Evolutionary conservation across 1,140 invertebrate genomes (phyloP).

Genomic region (Aphidius gifuensis): DNA sequence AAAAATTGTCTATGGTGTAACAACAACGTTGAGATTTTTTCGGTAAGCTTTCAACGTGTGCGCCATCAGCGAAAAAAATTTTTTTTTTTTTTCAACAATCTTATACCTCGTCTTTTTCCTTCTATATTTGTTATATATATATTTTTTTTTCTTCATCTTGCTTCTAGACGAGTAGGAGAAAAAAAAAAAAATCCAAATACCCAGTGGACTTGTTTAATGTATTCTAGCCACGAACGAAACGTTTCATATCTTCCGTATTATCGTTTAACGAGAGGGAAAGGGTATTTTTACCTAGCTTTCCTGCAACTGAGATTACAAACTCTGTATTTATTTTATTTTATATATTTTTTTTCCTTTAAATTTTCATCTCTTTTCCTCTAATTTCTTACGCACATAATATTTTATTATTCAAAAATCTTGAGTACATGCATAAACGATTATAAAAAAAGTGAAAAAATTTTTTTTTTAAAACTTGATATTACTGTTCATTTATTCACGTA

Average conservation of each 20-base stretch:
- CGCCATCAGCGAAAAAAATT: conserved; percentile 4
- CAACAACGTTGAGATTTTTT: conserved; percentile 20
- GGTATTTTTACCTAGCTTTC: neutral
- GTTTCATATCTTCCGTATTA: conserved; percentile 24
- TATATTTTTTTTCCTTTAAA: neutral
- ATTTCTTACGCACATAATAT: neutral
- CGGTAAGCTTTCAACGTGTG: conserved; percentile 13
- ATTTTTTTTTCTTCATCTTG: too few relatives aligned
- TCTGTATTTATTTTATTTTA: too few relatives aligned
- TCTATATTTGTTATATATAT: neutral
- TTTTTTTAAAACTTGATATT: too few relatives aligned
- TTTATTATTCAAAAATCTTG: conserved; percentile 10
- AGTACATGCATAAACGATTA: conserved; percentile 4
- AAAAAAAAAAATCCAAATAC: neutral
- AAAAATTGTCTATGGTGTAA: conserved; percentile 10
- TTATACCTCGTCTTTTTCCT: neutral
- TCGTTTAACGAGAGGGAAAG: conserved; percentile 24
- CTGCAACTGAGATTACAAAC: neutral
- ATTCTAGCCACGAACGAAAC: conserved; percentile 23
- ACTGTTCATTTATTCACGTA: too few relatives aligned
- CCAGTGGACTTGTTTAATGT: conserved; percentile 14
- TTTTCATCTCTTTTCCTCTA: neutral
- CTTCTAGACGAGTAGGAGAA: too few relatives aligned
- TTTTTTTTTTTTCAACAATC: conserved; percentile 11
- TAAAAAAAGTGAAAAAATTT: neutral